Evolutionary conservation across 2,888 invertebrate genomes (phyloP).

Genomic region (Drosophila phalerata): DNA sequence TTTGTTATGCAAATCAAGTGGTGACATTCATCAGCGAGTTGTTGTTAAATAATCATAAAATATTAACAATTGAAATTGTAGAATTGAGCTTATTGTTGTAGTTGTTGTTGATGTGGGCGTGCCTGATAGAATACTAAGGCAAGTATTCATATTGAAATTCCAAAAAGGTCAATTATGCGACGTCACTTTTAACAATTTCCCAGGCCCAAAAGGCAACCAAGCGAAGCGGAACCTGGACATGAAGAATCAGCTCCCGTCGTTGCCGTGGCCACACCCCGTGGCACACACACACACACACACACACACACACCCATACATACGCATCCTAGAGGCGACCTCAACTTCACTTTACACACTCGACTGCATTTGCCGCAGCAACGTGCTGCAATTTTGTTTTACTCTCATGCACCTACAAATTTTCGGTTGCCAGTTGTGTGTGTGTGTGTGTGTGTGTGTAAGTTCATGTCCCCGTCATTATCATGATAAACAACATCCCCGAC

Average conservation of each 20-base stretch:
- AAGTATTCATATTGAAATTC: conserved; percentile 46
- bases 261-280: conserved; percentile 34
- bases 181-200: conserved; percentile 53
- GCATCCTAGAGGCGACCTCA: conserved; percentile 53
- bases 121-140: conserved; percentile 15
- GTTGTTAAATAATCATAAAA: conserved; percentile 43
- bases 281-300: not conserved
- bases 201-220: conserved; percentile 52
- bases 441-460: conserved; percentile 32
- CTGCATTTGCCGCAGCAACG: conserved; percentile 53
- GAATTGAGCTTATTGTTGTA: conserved; percentile 40
- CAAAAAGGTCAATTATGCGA: conserved; percentile 77
- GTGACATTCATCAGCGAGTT: conserved; percentile 48
- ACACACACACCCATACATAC: conserved; percentile 28
- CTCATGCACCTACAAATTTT: conserved; percentile 46
- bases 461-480: conserved; percentile 66
- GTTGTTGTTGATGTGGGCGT: conserved; percentile 48
- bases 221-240: conserved; percentile 40
- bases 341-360: conserved; percentile 73
- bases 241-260: conserved; percentile 19
- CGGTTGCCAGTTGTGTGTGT: conserved; percentile 22
- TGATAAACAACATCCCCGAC: conserved; percentile 60
- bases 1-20: conserved; percentile 76
- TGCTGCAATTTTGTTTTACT: conserved; percentile 59
- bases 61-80: conserved; percentile 35